Evolutionary conservation across 2,888 invertebrate genomes (phyloP).

Genomic region (Scelioninae gen. 2): DNA sequence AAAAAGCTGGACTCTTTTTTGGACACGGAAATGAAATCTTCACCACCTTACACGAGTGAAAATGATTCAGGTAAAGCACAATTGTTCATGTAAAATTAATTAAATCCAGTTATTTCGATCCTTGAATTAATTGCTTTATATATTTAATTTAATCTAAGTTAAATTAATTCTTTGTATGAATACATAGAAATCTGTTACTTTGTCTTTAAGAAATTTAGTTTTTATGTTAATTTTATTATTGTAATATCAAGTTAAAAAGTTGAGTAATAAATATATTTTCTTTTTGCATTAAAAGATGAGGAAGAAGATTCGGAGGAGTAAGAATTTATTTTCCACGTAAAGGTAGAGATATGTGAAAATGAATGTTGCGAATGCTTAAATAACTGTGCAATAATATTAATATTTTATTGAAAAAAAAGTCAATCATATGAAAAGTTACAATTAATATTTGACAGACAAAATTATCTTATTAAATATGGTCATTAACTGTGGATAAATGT

Average conservation of each 20-base stretch:
- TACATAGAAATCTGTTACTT: too few species aligned
- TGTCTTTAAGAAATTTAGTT: too few species aligned
- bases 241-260: not conserved
- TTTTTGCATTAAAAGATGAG: slow-evolving; percentile 13
- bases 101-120: not conserved
- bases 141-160: not conserved
- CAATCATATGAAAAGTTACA: too few species aligned
- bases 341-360: not conserved
- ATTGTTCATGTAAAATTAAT: not conserved
- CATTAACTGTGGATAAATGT: too few species aligned
- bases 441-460: too few species aligned
- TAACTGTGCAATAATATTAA: too few species aligned
- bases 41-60: slow-evolving; percentile 51
- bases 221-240: too few species aligned
- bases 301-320: slow-evolving; percentile 28
- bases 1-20: slow-evolving; percentile 78
- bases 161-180: too few species aligned
- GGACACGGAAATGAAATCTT: slow-evolving; percentile 46
- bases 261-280: not conserved
- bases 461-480: too few species aligned
- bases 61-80: slow-evolving; percentile 54
- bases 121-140: too few species aligned
- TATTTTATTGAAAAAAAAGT: too few species aligned
- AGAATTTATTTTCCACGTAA: not conserved
- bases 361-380: too few species aligned